These are phyloP conservation scores for Ophthalmolycus amberensis DNA, from an alignment of 2,113 vertebrate genomes.

Conservation along the genomic window DNA sequence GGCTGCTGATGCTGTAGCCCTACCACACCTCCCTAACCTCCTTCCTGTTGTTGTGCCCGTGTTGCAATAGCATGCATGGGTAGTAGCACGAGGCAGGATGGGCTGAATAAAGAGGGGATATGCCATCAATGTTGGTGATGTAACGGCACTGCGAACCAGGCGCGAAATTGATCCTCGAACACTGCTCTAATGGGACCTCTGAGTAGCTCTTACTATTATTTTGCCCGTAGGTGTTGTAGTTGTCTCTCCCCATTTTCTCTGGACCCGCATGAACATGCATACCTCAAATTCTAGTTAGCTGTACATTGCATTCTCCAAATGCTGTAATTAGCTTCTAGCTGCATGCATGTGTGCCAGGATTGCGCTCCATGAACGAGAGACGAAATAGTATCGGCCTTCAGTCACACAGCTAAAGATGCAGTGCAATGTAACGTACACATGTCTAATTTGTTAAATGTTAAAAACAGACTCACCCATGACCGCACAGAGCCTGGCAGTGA, in stretches of 20 bases:
- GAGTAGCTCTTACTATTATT: slow-evolving; percentile 57
- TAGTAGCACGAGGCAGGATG: slow-evolving; percentile 1
- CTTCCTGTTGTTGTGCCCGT: slow-evolving; percentile 41
- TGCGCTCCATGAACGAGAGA: not conserved
- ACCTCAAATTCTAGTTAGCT: slow-evolving; percentile 36
- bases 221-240: slow-evolving; percentile 17
- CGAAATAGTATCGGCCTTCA: slow-evolving; percentile 6
- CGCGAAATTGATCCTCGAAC: slow-evolving; percentile 68
- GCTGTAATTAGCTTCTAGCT: slow-evolving; percentile 54
- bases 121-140: slow-evolving; percentile 59
- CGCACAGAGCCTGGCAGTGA: slow-evolving; percentile 17
- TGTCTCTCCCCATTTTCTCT: slow-evolving; percentile 22
- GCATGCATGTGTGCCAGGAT: slow-evolving; percentile 50
- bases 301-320: slow-evolving; percentile 56
- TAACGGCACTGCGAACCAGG: slow-evolving; percentile 56
- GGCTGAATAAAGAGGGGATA: slow-evolving; percentile 16
- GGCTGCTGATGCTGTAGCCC: slow-evolving; percentile 43
- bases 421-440: slow-evolving; percentile 17
- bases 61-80: slow-evolving; percentile 35
- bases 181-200: slow-evolving; percentile 46
- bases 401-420: not conserved
- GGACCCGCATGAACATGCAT: slow-evolving; percentile 5
- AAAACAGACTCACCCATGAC: slow-evolving; percentile 21
- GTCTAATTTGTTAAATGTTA: slow-evolving; percentile 45
- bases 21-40: slow-evolving; percentile 22